Percentiles rank a stretch among this genome's conserved stretches.
Conservation (phyloP, 1,140 invertebrate genomes). For the Zaprionus davidi region DNA sequence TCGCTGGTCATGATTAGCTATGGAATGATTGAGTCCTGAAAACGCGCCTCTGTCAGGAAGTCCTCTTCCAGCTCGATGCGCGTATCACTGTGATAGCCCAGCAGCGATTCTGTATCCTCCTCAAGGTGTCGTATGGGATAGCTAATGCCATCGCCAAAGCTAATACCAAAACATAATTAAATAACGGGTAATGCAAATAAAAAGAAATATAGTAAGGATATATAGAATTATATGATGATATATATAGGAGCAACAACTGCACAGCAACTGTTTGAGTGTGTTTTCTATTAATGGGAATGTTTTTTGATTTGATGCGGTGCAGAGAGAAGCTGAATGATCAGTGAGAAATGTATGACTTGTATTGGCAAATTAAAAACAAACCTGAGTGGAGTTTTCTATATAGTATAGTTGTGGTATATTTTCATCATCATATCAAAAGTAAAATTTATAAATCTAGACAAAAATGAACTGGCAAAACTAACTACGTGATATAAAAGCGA, state of each 20-base stretch:
- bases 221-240: background rate
- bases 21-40: constrained; percentile 73
- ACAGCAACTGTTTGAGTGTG: constrained; percentile 6
- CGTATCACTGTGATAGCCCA: constrained; percentile 86
- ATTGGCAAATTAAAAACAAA: constrained; percentile 41
- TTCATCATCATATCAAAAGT: constrained; percentile 30
- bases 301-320: constrained; percentile 15
- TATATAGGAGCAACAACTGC: background rate
- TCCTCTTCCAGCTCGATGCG: constrained; percentile 85
- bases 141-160: constrained; percentile 93
- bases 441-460: constrained; percentile 30
- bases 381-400: constrained; percentile 15
- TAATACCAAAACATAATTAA: constrained; percentile 83
- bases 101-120: constrained; percentile 92
- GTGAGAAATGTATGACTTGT: background rate
- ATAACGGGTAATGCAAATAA: background rate
- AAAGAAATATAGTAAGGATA: constrained; percentile 67
- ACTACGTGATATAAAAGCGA: constrained; percentile 33
- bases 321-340: background rate
- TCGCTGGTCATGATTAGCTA: constrained; percentile 82
- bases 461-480: constrained; percentile 18
- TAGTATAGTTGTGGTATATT: constrained; percentile 30
- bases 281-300: background rate
- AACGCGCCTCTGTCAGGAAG: constrained; percentile 72
- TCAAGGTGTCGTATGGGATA: constrained; percentile 92